These are phyloP conservation scores for Vulpes ferrilata DNA, from an alignment of 2,113 vertebrate genomes.

Conservation along the genomic window DNA sequence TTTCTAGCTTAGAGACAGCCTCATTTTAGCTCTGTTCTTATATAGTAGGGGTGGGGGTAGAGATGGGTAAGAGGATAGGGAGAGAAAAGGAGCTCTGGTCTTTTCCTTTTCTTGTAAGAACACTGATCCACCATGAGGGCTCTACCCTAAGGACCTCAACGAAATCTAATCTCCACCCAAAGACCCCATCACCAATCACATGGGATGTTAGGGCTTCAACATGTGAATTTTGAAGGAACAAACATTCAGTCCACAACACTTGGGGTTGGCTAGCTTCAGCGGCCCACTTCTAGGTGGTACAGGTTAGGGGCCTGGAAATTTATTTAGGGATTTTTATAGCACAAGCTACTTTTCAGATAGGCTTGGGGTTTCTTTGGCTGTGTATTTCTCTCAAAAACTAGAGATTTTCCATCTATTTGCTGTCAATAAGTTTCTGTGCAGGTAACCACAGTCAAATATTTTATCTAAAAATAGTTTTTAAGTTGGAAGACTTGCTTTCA, in stretches of 20 bases:
- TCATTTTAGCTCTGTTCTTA: neutral
- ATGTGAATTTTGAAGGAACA: neutral
- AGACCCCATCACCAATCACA: neutral
- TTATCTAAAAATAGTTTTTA: slow-evolving; percentile 17
- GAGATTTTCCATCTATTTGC: neutral
- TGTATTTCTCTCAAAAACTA: neutral
- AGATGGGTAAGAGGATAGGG: neutral
- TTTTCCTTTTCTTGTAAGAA: neutral
- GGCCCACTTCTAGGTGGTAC: neutral
- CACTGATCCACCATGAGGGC: neutral
- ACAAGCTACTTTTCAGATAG: neutral
- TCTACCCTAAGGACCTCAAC: neutral
- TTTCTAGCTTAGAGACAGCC: neutral
- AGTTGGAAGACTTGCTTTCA: neutral
- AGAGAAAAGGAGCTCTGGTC: neutral
- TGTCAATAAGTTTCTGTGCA: neutral
- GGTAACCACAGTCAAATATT: neutral
- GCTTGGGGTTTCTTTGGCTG: neutral
- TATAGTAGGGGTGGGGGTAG: neutral
- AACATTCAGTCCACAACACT: neutral
- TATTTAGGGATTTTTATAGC: neutral
- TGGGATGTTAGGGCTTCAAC: neutral
- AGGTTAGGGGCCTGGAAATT: neutral
- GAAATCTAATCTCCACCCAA: neutral
- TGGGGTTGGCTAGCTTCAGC: neutral